Percentiles rank a stretch among this genome's conserved stretches.
Evolutionary conservation across 2,888 invertebrate genomes (phyloP).

Genomic region (Orchestes rusci): DNA sequence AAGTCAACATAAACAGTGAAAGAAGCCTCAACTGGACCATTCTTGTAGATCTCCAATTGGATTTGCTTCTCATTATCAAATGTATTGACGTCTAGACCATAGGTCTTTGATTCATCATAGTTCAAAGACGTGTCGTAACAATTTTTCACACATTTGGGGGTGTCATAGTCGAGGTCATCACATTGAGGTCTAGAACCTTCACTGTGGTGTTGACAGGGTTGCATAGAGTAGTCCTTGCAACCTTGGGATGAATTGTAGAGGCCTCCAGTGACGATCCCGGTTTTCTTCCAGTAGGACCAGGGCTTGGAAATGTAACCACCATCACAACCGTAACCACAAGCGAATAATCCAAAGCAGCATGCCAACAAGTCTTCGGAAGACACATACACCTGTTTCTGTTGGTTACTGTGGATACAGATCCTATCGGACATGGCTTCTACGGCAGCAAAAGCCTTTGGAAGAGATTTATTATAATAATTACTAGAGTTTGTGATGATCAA

Average conservation of each 20-base stretch:
- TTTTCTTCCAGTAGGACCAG: slow-evolving; percentile 74
- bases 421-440: slow-evolving; percentile 84
- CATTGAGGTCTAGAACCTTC: slow-evolving; percentile 50
- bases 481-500: no score
- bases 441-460: slow-evolving; percentile 63
- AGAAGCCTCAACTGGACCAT: slow-evolving; percentile 80
- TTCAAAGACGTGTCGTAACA: slow-evolving; percentile 37
- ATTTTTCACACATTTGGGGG: slow-evolving; percentile 41
- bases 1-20: slow-evolving; percentile 80
- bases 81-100: slow-evolving; percentile 55
- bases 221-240: slow-evolving; percentile 19
- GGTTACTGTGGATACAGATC: slow-evolving; percentile 70
- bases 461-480: no score
- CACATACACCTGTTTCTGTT: slow-evolving; percentile 59
- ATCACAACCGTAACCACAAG: slow-evolving; percentile 60
- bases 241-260: slow-evolving; percentile 47
- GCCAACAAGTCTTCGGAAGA: slow-evolving; percentile 75
- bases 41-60: slow-evolving; percentile 65
- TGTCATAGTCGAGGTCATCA: slow-evolving; percentile 55
- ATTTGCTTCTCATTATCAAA: slow-evolving; percentile 56
- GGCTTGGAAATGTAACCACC: slow-evolving; percentile 74
- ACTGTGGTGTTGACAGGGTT: slow-evolving; percentile 19
- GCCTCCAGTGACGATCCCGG: slow-evolving; percentile 80
- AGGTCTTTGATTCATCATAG: slow-evolving; percentile 65
- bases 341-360: slow-evolving; percentile 50